phyloP scores from a whole-genome alignment of 1,140 invertebrate species.

The Marisa cornuarietis region DNA sequence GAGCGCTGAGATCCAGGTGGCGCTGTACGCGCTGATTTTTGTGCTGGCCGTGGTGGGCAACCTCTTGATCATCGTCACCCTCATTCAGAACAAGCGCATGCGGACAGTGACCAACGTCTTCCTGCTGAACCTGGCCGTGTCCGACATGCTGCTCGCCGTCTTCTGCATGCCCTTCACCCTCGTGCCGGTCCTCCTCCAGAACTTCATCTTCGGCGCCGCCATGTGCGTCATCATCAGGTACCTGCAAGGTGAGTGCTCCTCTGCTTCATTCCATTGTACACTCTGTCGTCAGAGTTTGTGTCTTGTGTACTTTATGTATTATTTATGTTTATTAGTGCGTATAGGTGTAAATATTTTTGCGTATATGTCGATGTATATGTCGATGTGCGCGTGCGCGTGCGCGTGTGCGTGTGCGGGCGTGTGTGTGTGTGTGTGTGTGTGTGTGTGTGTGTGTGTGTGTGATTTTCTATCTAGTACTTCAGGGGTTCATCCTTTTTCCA shows the following conservation, averaged over 20 bases:
- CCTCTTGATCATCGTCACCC: conserved; percentile 80
- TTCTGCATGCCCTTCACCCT: conserved; percentile 91
- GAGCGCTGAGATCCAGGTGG: conserved; percentile 65
- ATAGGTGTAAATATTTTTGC: no score
- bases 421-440: conserved; percentile 5
- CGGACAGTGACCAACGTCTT: conserved; percentile 89
- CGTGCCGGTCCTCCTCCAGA: conserved; percentile 80
- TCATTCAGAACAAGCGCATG: conserved; percentile 85
- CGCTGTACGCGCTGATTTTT: conserved; percentile 82
- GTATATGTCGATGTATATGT: background rate
- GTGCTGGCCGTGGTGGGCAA: conserved; percentile 83
- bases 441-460: conserved; percentile 3
- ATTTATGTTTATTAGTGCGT: background rate
- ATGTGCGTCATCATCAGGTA: conserved; percentile 87
- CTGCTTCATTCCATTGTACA: background rate
- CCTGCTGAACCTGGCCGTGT: conserved; percentile 79
- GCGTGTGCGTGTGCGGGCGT: no score
- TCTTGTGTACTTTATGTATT: background rate
- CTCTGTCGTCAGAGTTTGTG: background rate
- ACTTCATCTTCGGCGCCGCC: conserved; percentile 83
- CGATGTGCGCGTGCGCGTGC: no score
- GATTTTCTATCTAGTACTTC: background rate
- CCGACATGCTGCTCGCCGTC: conserved; percentile 83
- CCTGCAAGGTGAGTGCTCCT: conserved; percentile 69
- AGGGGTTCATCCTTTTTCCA: no score